Evolutionary conservation across 2,888 invertebrate species (phyloP).

Genomic region (Eupithecia centaureata): DNA sequence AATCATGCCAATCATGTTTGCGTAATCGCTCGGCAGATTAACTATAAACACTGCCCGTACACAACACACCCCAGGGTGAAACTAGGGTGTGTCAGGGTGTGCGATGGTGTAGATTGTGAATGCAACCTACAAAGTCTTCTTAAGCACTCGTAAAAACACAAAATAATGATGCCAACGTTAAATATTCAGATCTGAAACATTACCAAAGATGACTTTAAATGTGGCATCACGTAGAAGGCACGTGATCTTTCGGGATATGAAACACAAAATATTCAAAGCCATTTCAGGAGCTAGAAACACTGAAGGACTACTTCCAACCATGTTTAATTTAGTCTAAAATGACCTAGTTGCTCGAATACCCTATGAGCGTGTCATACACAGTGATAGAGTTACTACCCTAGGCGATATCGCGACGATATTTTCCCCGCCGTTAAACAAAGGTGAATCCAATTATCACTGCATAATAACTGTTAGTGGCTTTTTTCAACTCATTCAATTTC

Average conservation of each 20-base stretch:
- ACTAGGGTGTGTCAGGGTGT: background rate
- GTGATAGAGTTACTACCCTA: too few species aligned
- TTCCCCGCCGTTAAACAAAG: background rate
- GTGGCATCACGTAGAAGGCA: slow-evolving; percentile 5
- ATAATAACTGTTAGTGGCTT: too few species aligned
- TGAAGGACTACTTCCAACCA: background rate
- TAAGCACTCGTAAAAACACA: background rate
- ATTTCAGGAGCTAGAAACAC: background rate
- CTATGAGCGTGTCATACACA: background rate
- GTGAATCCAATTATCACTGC: too few species aligned
- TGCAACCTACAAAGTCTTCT: background rate
- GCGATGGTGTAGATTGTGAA: background rate
- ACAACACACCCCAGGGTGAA: too few species aligned
- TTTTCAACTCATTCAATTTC: too few species aligned
- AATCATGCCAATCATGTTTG: too few species aligned
- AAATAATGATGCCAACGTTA: background rate
- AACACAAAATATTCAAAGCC: background rate
- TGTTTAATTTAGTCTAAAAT: background rate
- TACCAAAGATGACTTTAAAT: background rate
- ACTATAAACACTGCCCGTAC: background rate
- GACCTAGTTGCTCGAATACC: background rate
- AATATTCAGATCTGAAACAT: background rate
- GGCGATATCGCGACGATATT: background rate
- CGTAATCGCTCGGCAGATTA: too few species aligned
- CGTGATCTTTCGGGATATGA: background rate